Evolutionary conservation across 2,888 invertebrate genomes (phyloP).

Genomic region (Heteromyza rotundicornis): DNA sequence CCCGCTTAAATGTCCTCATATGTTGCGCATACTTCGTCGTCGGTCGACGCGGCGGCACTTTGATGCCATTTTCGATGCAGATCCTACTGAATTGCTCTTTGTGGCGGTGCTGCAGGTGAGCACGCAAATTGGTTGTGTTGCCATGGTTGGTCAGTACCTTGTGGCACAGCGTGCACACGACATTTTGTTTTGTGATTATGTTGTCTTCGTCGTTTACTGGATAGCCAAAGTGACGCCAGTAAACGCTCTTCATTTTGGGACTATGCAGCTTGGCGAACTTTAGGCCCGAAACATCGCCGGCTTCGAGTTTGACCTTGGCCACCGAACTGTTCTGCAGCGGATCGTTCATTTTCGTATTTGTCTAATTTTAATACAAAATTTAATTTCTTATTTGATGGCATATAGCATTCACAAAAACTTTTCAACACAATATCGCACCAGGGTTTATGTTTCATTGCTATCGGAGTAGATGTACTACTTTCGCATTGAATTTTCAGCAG

Average conservation of each 20-base stretch:
- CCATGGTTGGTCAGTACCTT: slow-evolving; percentile 58
- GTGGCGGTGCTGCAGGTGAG: slow-evolving; percentile 58
- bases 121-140: slow-evolving; percentile 60
- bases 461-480: no score
- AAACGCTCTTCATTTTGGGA: slow-evolving; percentile 61
- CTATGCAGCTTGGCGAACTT: slow-evolving; percentile 57
- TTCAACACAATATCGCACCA: no score
- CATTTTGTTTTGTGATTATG: slow-evolving; percentile 60
- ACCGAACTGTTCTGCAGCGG: slow-evolving; percentile 32
- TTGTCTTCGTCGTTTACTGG: slow-evolving; percentile 58
- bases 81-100: slow-evolving; percentile 53
- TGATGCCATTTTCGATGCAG: slow-evolving; percentile 52
- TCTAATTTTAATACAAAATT: no score
- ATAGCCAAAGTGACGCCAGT: slow-evolving; percentile 62
- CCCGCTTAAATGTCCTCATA: slow-evolving; percentile 11
- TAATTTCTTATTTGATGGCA: no score
- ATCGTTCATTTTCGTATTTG: no score
- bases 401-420: no score
- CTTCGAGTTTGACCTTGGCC: slow-evolving; percentile 40
- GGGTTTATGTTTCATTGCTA: no score
- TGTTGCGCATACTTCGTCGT: neutral
- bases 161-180: slow-evolving; percentile 59
- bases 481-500: no score
- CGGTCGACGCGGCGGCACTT: slow-evolving; percentile 52
- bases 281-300: slow-evolving; percentile 41